These are phyloP conservation scores for Eupithecia exiguata DNA, from an alignment of 2,888 invertebrate genomes.

Conservation along the genomic window DNA sequence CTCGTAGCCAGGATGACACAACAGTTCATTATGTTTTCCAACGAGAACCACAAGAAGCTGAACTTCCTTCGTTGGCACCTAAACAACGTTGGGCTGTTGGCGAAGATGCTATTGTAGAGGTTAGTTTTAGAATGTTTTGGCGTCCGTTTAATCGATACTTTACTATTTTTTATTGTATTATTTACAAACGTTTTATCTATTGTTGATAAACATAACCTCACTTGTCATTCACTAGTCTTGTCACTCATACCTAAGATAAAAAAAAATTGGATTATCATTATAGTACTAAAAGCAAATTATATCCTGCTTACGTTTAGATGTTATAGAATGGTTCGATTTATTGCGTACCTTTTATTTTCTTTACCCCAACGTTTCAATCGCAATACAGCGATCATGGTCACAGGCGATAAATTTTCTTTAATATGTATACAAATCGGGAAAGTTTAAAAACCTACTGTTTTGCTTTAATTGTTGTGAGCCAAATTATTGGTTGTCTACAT, in stretches of 20 bases:
- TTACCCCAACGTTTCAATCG: too few relatives aligned
- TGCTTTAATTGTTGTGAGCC: too few relatives aligned
- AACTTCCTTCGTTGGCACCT: conserved; percentile 89
- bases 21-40: conserved; percentile 97
- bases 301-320: not conserved
- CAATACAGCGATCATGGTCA: too few relatives aligned
- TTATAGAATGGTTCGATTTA: too few relatives aligned
- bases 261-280: not conserved
- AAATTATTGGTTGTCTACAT: not conserved
- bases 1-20: conserved; percentile 92
- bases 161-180: not conserved
- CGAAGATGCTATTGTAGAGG: conserved; percentile 94
- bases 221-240: conserved; percentile 22
- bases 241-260: not conserved
- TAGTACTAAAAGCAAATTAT: not conserved
- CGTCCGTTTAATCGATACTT: conserved; percentile 11
- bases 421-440: too few relatives aligned
- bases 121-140: conserved; percentile 74
- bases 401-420: too few relatives aligned
- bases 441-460: too few relatives aligned
- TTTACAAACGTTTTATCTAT: conserved; percentile 34
- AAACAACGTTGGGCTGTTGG: conserved; percentile 95
- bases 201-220: conserved; percentile 53
- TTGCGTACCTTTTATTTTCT: too few relatives aligned
- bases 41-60: conserved; percentile 89